Evolutionary conservation across 1,140 invertebrate genomes (phyloP), one percentile per base, ranked within the genome.

Genomic region (Solen grandis): DNA sequence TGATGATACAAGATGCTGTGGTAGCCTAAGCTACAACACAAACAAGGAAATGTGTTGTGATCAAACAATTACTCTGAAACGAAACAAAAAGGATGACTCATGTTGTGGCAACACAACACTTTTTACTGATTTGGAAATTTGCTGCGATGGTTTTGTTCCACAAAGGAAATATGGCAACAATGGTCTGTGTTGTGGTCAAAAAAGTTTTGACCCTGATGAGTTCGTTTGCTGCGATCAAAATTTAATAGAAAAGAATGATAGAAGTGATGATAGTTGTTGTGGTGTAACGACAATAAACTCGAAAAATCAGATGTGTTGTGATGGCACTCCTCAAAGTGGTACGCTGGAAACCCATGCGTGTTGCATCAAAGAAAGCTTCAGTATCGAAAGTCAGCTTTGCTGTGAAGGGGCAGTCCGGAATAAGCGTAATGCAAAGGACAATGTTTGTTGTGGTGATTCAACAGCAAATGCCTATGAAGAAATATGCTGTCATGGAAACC

Each of bases 21-120:
- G 77, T 5, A 80, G 73, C n/a, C 5, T 29, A 36, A 80, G 77
- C 33, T 80, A 70, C 63, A 65, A 80, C n/a, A 33, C 77, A 29
- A 50, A 35, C 36, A 63, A 38, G 36, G 57, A 62, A 22, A 36
- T 80, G 41, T 78, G 75, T 66, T 78, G 75, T 25, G 63, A 66
- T 8, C 50, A 54, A 52, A 38, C 38, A 31, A 72, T 80, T 50
- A 78, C 65, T 13, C 10, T 35, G 55, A 80, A 80, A 60, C 55
- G 38, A 63, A 29, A 72, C 38, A 72, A 80, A 54, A 65, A 62
- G 5, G 77, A 80, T 35, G 73, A 80, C 50, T 69, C 54, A 60
- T 80, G 77, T 31, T 80, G 77, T 33, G 77, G 77, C 14, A 63
- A 70, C 36, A 65, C 68, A 65, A 80, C 77, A 35, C 65, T 80